Percentiles rank a stretch among this genome's conserved stretches.
phyloP scores from a whole-genome alignment of 23 tunicate genomes.

The Halocynthia aurantium region DNA sequence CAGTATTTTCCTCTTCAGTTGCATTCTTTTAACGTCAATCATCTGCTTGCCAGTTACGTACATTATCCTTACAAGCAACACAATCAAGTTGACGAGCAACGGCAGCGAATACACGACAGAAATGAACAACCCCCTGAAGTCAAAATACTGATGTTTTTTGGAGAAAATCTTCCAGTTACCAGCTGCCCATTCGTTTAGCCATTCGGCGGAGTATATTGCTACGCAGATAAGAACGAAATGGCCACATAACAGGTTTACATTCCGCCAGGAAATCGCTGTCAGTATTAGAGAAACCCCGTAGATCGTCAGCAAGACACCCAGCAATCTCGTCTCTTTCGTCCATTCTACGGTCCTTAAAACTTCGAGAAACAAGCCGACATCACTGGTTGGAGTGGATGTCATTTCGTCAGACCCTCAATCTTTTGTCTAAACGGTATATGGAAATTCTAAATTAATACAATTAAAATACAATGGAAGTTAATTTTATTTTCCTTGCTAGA shows the following conservation, averaged over 20 bases:
- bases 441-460: no score
- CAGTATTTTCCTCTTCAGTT: neutral
- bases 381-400: neutral
- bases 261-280: slow-evolving; percentile 32
- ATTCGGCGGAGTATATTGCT: slow-evolving; percentile 59
- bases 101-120: slow-evolving; percentile 76
- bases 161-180: slow-evolving; percentile 51
- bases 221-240: slow-evolving; percentile 46
- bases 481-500: no score
- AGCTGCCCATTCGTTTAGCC: slow-evolving; percentile 42
- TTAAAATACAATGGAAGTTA: no score
- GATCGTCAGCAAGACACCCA: slow-evolving; percentile 2
- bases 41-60: slow-evolving; percentile 8
- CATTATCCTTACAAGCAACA: slow-evolving; percentile 28
- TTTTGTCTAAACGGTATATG: no score
- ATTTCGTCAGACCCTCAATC: no score
- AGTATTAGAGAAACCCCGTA: slow-evolving; percentile 6
- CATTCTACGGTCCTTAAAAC: slow-evolving; percentile 11
- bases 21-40: slow-evolving; percentile 3
- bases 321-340: slow-evolving; percentile 11
- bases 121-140: slow-evolving; percentile 65
- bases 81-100: slow-evolving; percentile 40
- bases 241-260: slow-evolving; percentile 32
- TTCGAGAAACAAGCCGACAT: slow-evolving; percentile 9
- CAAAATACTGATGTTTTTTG: slow-evolving; percentile 63